Conservation (phyloP, 2,888 invertebrate species). For the Eumerus sabulonum region DNA sequence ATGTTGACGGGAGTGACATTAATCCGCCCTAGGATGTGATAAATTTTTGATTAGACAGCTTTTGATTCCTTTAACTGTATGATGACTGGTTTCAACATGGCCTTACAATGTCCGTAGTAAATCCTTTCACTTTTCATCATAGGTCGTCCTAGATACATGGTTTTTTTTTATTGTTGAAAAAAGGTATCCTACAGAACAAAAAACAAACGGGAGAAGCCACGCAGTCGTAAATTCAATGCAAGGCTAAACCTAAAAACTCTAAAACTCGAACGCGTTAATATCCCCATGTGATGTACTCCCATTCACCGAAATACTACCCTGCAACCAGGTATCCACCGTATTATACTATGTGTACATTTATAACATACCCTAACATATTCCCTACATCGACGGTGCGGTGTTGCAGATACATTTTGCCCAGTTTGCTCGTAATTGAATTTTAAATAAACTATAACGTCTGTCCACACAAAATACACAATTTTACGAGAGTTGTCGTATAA, state of each 20-base stretch:
- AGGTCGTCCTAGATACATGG: conserved; percentile 21
- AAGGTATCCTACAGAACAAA: conserved; percentile 25
- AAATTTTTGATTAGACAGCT: conserved; percentile 58
- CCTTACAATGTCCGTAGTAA: conserved; percentile 31
- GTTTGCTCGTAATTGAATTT: conserved; percentile 77
- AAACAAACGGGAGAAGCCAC: conserved; percentile 30
- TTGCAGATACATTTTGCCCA: conserved; percentile 63
- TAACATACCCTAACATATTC: conserved; percentile 40
- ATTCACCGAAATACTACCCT: not conserved
- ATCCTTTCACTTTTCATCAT: conserved; percentile 41
- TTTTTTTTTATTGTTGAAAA: conserved; percentile 26
- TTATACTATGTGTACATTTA: conserved; percentile 32
- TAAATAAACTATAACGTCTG: conserved; percentile 76
- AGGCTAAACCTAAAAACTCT: conserved; percentile 61
- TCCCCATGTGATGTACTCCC: conserved; percentile 59
- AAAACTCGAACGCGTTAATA: conserved; percentile 63
- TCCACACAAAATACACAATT: conserved; percentile 69
- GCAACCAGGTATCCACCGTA: conserved; percentile 31
- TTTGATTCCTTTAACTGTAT: conserved; percentile 15
- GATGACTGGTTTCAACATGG: too few species aligned
- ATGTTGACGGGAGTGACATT: conserved; percentile 8
- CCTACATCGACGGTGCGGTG: conserved; percentile 4
- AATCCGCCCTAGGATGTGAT: conserved; percentile 44
- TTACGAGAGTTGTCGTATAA: conserved; percentile 68
- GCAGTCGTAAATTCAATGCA: conserved; percentile 51